These are phyloP conservation scores for Cyclopterus lumpus DNA, from an alignment of 2,797 vertebrate genomes.

Conservation along the genomic window DNA sequence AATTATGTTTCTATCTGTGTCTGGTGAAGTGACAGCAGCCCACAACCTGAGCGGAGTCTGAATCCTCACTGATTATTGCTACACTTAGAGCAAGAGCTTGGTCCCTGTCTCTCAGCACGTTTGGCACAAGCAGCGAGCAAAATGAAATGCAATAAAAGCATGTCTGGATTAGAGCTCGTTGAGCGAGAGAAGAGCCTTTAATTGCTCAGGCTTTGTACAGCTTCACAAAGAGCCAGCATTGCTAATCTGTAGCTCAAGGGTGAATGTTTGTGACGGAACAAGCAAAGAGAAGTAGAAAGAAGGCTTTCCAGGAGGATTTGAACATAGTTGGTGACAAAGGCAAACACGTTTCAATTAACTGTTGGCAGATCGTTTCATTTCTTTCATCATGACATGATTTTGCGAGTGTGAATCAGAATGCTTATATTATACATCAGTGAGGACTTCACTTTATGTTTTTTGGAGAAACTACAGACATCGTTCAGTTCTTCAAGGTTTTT, in stretches of 20 bases:
- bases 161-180: constrained; percentile 86
- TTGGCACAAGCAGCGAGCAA: constrained; percentile 72
- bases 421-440: constrained; percentile 5
- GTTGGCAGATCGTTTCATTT: constrained; percentile 7
- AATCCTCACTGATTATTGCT: constrained; percentile 63
- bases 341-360: constrained; percentile 48
- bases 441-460: neutral
- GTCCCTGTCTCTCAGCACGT: constrained; percentile 66
- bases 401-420: constrained; percentile 1
- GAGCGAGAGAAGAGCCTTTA: constrained; percentile 80
- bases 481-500: neutral
- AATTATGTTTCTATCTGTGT: constrained; percentile 51
- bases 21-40: constrained; percentile 58
- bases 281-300: constrained; percentile 55
- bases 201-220: constrained; percentile 80
- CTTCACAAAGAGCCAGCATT: constrained; percentile 77
- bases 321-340: constrained; percentile 49
- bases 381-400: constrained; percentile 18
- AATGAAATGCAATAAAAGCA: constrained; percentile 84
- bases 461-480: neutral
- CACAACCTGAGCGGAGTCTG: constrained; percentile 56
- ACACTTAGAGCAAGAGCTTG: constrained; percentile 58
- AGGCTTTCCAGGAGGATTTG: constrained; percentile 52
- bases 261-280: constrained; percentile 78
- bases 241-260: constrained; percentile 84